phyloP scores from a whole-genome alignment of 2,113 vertebrate genomes.

The Tragelaphus strepsiceros region DNA sequence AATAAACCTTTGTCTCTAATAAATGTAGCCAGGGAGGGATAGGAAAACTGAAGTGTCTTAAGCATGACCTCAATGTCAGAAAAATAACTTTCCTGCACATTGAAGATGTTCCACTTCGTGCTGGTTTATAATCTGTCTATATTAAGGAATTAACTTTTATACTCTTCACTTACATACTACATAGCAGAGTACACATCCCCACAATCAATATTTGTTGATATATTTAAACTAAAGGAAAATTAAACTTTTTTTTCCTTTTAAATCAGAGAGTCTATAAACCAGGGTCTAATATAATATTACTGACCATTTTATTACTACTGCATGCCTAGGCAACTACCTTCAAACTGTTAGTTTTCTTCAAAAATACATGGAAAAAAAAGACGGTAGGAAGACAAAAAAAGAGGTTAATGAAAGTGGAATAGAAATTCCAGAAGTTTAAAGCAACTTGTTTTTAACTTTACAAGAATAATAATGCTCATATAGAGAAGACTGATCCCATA shows the following conservation, averaged over 20 bases:
- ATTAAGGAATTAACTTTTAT: constrained; percentile 4
- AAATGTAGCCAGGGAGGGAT: rapidly evolving
- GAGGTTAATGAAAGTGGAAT: constrained; percentile 43
- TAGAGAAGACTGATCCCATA: neutral
- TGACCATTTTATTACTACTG: neutral
- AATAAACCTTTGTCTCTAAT: neutral
- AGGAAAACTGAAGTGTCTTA: neutral
- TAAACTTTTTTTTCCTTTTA: constrained; percentile 14
- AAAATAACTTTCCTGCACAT: neutral
- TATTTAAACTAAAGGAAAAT: constrained; percentile 11
- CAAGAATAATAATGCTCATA: neutral
- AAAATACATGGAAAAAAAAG: neutral
- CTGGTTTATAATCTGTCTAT: neutral
- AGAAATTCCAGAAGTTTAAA: constrained; percentile 34
- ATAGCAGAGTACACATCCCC: neutral
- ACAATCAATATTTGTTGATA: constrained; percentile 3
- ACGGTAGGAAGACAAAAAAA: neutral
- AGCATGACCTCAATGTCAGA: neutral
- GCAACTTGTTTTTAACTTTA: constrained; percentile 37
- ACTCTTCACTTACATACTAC: neutral
- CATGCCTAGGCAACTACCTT: neutral
- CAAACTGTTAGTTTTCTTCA: neutral
- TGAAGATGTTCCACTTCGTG: neutral
- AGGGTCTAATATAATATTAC: neutral
- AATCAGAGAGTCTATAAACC: neutral